Evolutionary conservation across 2,888 invertebrate species (phyloP).

Genomic region (Chydorus sphaericus): DNA sequence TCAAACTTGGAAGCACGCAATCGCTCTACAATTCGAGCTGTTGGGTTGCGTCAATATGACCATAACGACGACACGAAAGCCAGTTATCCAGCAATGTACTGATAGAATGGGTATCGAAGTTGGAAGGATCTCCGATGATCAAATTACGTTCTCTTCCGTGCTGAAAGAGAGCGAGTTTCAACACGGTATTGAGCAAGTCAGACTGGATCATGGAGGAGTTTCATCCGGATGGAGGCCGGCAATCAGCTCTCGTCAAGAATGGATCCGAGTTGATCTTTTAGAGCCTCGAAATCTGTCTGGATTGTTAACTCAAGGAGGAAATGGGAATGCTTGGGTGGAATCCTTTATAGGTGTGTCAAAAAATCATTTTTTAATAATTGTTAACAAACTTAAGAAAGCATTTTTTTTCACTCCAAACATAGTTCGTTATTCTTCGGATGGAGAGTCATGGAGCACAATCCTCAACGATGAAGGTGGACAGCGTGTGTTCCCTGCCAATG

Average conservation of each 20-base stretch:
- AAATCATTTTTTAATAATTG: background rate
- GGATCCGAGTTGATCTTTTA: slow-evolving; percentile 58
- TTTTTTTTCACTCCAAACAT: slow-evolving; percentile 35
- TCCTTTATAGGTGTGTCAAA: slow-evolving; percentile 23
- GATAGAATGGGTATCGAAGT: slow-evolving; percentile 58
- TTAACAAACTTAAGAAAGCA: background rate
- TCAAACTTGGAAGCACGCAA: slow-evolving; percentile 52
- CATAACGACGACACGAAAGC: background rate
- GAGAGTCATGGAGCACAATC: slow-evolving; percentile 41
- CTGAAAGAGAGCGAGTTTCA: slow-evolving; percentile 22
- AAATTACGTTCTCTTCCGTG: slow-evolving; percentile 49
- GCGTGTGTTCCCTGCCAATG: slow-evolving; percentile 54
- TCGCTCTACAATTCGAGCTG: slow-evolving; percentile 52
- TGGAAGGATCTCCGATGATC: slow-evolving; percentile 42
- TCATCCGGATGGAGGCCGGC: slow-evolving; percentile 47
- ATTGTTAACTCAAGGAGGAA: slow-evolving; percentile 48
- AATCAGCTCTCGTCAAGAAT: slow-evolving; percentile 50
- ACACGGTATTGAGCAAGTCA: slow-evolving; percentile 29
- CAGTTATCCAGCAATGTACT: slow-evolving; percentile 37
- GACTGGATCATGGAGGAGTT: slow-evolving; percentile 29
- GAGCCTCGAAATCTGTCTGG: slow-evolving; percentile 62
- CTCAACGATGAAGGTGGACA: slow-evolving; percentile 35
- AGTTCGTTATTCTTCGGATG: slow-evolving; percentile 56
- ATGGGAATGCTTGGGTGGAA: slow-evolving; percentile 47
- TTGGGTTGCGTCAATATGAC: slow-evolving; percentile 46